Evolutionary conservation across 2,113 vertebrate genomes (phyloP).

Genomic region (Cavia aperea): DNA sequence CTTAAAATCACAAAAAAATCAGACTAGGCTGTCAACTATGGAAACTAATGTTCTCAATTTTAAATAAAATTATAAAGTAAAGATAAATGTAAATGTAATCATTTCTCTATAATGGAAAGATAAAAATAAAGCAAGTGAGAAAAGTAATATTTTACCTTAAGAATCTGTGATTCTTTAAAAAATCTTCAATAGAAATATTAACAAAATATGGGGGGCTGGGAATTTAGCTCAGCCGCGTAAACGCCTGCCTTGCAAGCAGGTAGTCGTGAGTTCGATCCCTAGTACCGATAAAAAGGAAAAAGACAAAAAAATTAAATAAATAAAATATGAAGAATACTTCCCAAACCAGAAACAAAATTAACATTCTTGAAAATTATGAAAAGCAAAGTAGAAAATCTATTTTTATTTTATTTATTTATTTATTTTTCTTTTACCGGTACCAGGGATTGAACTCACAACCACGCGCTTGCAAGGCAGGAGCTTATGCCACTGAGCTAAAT

Average conservation of each 20-base stretch:
- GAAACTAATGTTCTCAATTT: neutral
- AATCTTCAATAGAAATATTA: neutral
- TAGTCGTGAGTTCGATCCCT: no score
- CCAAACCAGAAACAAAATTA: neutral
- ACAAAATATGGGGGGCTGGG: neutral
- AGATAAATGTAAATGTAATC: neutral
- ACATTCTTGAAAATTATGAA: neutral
- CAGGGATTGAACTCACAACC: no score
- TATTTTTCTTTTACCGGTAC: no score
- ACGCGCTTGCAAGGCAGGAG: no score
- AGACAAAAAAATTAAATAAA: no score
- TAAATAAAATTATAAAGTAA: slow-evolving; percentile 1
- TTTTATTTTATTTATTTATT: no score
- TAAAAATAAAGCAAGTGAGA: slow-evolving; percentile 3
- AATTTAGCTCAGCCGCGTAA: no score
- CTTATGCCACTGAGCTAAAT: no score
- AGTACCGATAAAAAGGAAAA: no score
- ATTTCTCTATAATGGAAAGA: neutral
- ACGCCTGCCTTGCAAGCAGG: no score
- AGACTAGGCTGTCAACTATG: neutral
- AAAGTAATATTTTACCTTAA: neutral
- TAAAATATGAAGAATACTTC: neutral
- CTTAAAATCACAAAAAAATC: neutral
- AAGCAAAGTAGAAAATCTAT: neutral
- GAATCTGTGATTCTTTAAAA: neutral